phyloP scores from a whole-genome alignment of 1,140 invertebrate genomes.

The Drosophila tsacasi region DNA sequence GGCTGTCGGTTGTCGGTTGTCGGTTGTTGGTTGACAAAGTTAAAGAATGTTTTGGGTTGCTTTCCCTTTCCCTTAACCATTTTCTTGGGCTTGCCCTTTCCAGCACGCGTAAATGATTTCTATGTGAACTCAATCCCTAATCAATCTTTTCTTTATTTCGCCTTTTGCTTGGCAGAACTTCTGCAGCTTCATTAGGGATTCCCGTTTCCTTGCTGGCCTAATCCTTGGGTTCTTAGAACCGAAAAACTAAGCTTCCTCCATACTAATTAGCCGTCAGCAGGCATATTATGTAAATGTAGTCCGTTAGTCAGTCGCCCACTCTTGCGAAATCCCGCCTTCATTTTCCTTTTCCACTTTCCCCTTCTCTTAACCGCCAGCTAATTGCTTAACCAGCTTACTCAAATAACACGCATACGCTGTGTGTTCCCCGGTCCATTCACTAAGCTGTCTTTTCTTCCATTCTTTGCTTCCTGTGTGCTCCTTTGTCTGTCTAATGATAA shows the following conservation, averaged over 20 bases:
- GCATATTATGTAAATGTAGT: conserved; percentile 62
- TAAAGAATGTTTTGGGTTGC: conserved; percentile 3
- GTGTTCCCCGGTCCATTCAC: conserved; percentile 34
- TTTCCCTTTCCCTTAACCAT: neutral
- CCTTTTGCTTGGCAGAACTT: conserved; percentile 17
- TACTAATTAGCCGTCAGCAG: conserved; percentile 64
- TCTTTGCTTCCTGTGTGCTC: conserved; percentile 12
- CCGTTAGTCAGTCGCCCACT: conserved; percentile 36
- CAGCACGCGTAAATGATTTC: conserved; percentile 19
- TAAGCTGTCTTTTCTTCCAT: conserved; percentile 32
- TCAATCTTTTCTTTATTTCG: conserved; percentile 47
- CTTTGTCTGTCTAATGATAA: conserved; percentile 60
- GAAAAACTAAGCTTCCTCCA: conserved; percentile 55
- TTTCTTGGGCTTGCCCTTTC: neutral
- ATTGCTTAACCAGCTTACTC: conserved; percentile 64
- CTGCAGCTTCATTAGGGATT: conserved; percentile 46
- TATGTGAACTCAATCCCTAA: conserved; percentile 27
- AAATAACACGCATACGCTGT: conserved; percentile 60
- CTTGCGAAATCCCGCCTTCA: neutral
- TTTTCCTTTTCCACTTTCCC: neutral
- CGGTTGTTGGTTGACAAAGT: conserved; percentile 27
- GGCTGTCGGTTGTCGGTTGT: conserved; percentile 13
- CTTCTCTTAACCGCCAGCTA: conserved; percentile 33
- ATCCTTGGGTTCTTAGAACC: conserved; percentile 16
- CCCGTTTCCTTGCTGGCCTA: conserved; percentile 24